Conservation (phyloP, 1,140 invertebrate species). For the Episyrphus balteatus region DNA sequence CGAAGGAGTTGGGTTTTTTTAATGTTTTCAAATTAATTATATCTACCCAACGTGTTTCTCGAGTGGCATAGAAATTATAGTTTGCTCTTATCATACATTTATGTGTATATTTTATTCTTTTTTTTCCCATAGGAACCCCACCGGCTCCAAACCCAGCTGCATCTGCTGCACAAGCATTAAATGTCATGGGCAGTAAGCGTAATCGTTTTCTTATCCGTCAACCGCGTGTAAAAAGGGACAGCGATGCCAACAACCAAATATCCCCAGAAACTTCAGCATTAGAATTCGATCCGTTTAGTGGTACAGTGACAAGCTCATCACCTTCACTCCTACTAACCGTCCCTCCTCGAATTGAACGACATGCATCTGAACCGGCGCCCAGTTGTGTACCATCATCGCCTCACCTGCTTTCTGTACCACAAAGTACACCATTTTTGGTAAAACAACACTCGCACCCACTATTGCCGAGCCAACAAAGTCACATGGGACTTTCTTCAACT, state of each 20-base stretch:
- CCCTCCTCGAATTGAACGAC: slow-evolving; percentile 44
- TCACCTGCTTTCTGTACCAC: slow-evolving; percentile 48
- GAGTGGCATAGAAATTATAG: too few species aligned
- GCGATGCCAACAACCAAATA: slow-evolving; percentile 40
- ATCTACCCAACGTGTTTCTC: too few species aligned
- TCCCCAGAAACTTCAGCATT: slow-evolving; percentile 37
- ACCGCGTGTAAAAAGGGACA: slow-evolving; percentile 51
- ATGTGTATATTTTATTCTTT: too few species aligned
- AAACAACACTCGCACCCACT: slow-evolving; percentile 57
- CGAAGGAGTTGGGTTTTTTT: too few species aligned
- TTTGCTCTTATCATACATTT: too few species aligned
- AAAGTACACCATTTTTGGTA: slow-evolving; percentile 39
- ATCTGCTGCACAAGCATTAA: slow-evolving; percentile 4
- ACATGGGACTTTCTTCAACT: slow-evolving; percentile 26
- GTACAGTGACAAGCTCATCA: slow-evolving; percentile 18
- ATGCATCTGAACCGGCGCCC: slow-evolving; percentile 46
- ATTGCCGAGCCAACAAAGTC: slow-evolving; percentile 42
- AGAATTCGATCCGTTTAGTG: slow-evolving; percentile 39
- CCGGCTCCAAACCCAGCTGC: neutral
- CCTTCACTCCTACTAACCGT: slow-evolving; percentile 34
- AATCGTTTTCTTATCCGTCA: slow-evolving; percentile 52
- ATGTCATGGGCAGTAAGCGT: slow-evolving; percentile 43
- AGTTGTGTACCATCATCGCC: slow-evolving; percentile 35
- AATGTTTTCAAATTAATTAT: too few species aligned
- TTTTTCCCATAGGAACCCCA: neutral